Base-by-base conservation (phyloP, 2,797 vertebrate species). In the Echiichthys vipera region DNA sequence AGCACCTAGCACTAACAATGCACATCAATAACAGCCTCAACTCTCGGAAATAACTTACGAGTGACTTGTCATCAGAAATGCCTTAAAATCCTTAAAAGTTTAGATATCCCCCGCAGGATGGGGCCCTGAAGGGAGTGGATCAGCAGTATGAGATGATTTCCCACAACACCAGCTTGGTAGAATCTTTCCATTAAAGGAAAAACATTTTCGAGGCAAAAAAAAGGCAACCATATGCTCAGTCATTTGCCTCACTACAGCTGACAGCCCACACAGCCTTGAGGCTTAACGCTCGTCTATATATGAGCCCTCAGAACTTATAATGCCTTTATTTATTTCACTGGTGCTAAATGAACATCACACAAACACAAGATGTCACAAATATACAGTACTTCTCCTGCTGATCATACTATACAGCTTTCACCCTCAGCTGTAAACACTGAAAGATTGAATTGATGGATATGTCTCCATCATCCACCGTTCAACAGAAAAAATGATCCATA, bases 61-160 rank as follows among this genome's bases (percentile, higher is more conserved):
- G 40, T 0, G 4, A 27, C 45, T 14, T 2, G 9, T 30, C 59
- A 22, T 20, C 12, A 71, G 45, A 67, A 53, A 53, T 27, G 68
- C 5, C 15, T 70, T 71, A 68, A n/a, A 82, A 78, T 71, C 68
- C 71, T 73, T 76, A 65, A 58, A 81, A 11, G 59, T 80, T 79
- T 36, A 61, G 20, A 66, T 45, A 30, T 59, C 55, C 36, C 29
- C 22, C 1, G 15, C 49, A 73, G 61, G 34, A 18, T n/a, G 63
- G 65, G 32, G 46, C 70, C 72, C 62, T 56, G 51, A 45, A 42
- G 72, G 69, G 62, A 59, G 29, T 5, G 20, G 5, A 58, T 50
- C 54, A 24, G 46, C 18, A 36, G 39, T 39, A 32, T 18, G 39
- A 39, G 57, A 46, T 32, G 22, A 69, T 66, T 71, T 64, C 46